Evolutionary conservation across 1,140 invertebrate genomes (phyloP).

Genomic region (Acyrthosiphon pisum): DNA sequence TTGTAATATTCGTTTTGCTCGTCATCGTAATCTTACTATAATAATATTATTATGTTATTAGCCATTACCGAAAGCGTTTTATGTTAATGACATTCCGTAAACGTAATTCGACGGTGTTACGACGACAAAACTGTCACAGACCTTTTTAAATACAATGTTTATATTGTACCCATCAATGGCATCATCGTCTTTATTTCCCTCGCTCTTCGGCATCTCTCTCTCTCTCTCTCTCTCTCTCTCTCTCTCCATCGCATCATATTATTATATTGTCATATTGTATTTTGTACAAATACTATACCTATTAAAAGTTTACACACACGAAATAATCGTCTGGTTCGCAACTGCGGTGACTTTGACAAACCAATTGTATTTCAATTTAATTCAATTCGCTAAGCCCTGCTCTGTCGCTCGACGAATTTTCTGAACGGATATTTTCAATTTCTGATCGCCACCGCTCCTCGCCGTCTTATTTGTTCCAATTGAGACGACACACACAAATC

Average conservation of each 20-base stretch:
- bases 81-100: not conserved
- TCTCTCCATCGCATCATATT: not conserved
- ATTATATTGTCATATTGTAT: not conserved
- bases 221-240: no score
- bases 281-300: not conserved
- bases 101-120: not conserved
- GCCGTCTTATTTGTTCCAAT: not conserved
- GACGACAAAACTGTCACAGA: constrained; percentile 30
- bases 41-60: not conserved
- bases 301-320: not conserved
- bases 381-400: not conserved
- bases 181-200: not conserved
- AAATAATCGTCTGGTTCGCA: not conserved
- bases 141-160: not conserved
- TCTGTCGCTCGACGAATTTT: not conserved
- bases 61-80: not conserved
- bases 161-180: not conserved
- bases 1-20: not conserved
- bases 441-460: not conserved
- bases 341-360: not conserved
- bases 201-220: no score
- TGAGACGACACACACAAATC: not conserved
- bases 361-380: constrained; percentile 41
- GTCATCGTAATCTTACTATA: not conserved
- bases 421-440: not conserved